phyloP scores from a whole-genome alignment of 2,113 vertebrate genomes.

The Xiphophorus couchianus region DNA sequence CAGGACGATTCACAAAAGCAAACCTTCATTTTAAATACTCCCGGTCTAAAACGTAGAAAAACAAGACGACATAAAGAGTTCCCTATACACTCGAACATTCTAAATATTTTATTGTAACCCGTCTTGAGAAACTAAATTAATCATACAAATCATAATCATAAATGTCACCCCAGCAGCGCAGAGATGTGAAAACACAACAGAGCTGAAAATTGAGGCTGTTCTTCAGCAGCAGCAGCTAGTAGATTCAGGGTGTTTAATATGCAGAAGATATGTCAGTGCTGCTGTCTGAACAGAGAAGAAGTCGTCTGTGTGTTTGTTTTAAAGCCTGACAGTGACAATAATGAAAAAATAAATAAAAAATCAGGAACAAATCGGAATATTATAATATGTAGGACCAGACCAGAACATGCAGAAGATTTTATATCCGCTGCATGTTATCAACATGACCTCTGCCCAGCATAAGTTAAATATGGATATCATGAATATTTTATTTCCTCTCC shows the following conservation, averaged over 20 bases:
- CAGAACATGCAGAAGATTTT: not conserved
- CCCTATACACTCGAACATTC: not conserved
- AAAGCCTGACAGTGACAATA: not conserved
- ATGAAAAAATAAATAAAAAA: not conserved
- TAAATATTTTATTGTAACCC: not conserved
- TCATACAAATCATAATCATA: constrained; percentile 4
- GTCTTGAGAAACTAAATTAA: not conserved
- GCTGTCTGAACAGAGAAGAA: not conserved
- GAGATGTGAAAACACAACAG: not conserved
- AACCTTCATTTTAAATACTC: not conserved
- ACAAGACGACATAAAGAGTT: not conserved
- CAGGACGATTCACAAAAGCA: not conserved
- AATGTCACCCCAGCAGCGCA: not conserved
- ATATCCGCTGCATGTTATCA: constrained; percentile 24
- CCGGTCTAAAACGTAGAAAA: not conserved
- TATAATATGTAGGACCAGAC: not conserved
- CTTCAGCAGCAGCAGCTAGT: not conserved
- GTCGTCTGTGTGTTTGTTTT: not conserved
- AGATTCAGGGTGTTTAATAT: not conserved
- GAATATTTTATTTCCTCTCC: constrained; percentile 57
- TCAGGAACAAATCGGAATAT: not conserved
- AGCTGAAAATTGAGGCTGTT: not conserved
- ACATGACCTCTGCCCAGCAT: constrained; percentile 2
- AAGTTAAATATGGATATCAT: constrained; percentile 37
- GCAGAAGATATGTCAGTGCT: not conserved